Base-by-base conservation (phyloP, 2,797 vertebrate genomes). In the Sciaenops ocellatus region DNA sequence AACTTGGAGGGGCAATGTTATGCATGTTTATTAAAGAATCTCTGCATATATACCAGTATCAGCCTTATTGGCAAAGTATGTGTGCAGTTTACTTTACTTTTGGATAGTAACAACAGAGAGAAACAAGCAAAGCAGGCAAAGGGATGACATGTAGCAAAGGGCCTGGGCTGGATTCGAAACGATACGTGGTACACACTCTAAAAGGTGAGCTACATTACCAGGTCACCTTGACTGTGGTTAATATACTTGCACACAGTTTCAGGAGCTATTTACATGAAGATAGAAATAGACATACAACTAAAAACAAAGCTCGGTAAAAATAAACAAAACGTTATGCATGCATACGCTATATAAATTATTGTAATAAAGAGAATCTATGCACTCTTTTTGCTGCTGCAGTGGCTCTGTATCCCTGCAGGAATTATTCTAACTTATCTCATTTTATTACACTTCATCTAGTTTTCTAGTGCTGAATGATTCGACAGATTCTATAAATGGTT, bases 391-490 rank as follows among this genome's bases (percentile, higher is more conserved):
- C 55, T 65, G 52, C 17, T 15, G 12, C 20, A 17, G 16, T 47
- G 18, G 28, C 18, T 62, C 22, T 44, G 22, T 6, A 22, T 65
- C 20, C 7, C 22, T 50, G 30, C 12, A 76, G 28, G 73, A 54
- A 61, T 34, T 2, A 63, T 65, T 3, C 42, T 5, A 82, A 44
- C 64, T 51, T 15, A 52, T 54, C 30, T 63, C n/a, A 38, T 51
- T 62, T 59, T 38, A 67, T 72, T 68, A 34, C 26, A 71, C 66
- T 52, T 69, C 24, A 70, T 69, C 62, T 11, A 18, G n/a, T 1
- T 72, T 65, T 62, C 28, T 75, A 28, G 42, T 44, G 15, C 50
- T 54, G 16, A 81, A 51, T 82, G 54, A 46, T 50, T 75, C 22
- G 48, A 74, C 52, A 61, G 17, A 75, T 69, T 69, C 13, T 75